Evolutionary conservation across 2,888 invertebrate genomes (phyloP), one percentile per base, ranked within the genome.

Genomic region (Eupithecia tripunctaria): DNA sequence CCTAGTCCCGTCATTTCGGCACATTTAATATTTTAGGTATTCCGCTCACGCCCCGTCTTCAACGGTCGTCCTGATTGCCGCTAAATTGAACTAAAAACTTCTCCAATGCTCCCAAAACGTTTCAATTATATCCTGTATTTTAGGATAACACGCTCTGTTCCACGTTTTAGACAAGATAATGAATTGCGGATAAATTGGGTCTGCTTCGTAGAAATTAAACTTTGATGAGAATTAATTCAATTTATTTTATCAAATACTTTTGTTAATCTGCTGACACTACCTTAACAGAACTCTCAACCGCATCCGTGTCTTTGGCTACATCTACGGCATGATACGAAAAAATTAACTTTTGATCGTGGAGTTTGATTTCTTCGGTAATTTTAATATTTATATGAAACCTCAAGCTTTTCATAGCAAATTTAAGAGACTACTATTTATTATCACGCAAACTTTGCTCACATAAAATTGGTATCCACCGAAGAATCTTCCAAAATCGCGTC

Each of bases 1-100:
- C 86, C 85, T 83, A 81, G 84, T 81, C 84, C 86, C 87, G 86
- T 89, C 88, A 90, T 89, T 88, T 88, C 85, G 84, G 85, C 87
- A 88, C 91, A 88, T 91, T 93, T 93, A 93, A 94, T 94, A 94
- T 91, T 93, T 93, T 89, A 91, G 86, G 83, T 83, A 94, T 93
- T 93, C 94, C 77, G 80, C 89, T 93, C 94, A 94, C 94, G 94
- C 93, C 85, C 88, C 90, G 82, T 90, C 92, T 92, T 92, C 93
- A 92, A 92, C 94, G 89, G 93, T 89, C 93, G 90, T 89, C 91
- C 91, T 94, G 94, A 95, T 95, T 95, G 94, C 93, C 88, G 91
- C 92, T 91, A 94, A 94, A 94, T 94, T 94, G 92, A 93, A 94
- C 94, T 94, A 94, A 95, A 93, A 94, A 94, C 92, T 94, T 94